Percentiles rank a stretch among this genome's conserved stretches.
Evolutionary conservation across 2,888 invertebrate genomes (phyloP).

Genomic region (Vanessa cardui): DNA sequence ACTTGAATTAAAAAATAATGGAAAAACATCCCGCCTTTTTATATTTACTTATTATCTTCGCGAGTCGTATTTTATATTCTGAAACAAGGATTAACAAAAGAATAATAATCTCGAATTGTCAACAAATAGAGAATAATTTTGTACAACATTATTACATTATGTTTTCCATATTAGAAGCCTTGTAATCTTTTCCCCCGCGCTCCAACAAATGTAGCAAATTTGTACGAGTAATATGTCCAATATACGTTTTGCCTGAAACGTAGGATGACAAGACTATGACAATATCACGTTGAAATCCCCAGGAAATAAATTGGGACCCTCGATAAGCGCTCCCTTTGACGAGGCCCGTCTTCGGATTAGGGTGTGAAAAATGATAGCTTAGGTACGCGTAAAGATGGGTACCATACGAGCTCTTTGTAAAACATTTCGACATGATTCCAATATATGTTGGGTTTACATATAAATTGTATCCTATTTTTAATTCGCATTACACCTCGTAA

Average conservation of each 20-base stretch:
- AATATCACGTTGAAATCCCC: conserved; percentile 71
- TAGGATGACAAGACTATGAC: conserved; percentile 60
- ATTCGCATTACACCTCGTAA: background rate
- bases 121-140: background rate
- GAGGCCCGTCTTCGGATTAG: conserved; percentile 78
- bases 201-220: conserved; percentile 24
- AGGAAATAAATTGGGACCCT: conserved; percentile 76
- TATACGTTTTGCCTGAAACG: conserved; percentile 34
- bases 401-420: conserved; percentile 59
- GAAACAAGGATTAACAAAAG: background rate
- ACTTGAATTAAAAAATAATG: too few species aligned
- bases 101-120: background rate
- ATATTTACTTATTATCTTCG: too few species aligned
- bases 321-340: conserved; percentile 82
- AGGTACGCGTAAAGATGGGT: conserved; percentile 50
- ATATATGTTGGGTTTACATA: conserved; percentile 14
- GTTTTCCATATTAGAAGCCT: background rate
- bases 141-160: background rate
- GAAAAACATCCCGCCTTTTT: too few species aligned
- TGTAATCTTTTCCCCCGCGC: conserved; percentile 12
- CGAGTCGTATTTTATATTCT: too few species aligned
- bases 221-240: conserved; percentile 29
- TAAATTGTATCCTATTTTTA: background rate
- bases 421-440: conserved; percentile 30
- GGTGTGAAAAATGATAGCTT: conserved; percentile 80